Base-by-base conservation (phyloP, 2,888 invertebrate species). In the Aphidius colemani region DNA sequence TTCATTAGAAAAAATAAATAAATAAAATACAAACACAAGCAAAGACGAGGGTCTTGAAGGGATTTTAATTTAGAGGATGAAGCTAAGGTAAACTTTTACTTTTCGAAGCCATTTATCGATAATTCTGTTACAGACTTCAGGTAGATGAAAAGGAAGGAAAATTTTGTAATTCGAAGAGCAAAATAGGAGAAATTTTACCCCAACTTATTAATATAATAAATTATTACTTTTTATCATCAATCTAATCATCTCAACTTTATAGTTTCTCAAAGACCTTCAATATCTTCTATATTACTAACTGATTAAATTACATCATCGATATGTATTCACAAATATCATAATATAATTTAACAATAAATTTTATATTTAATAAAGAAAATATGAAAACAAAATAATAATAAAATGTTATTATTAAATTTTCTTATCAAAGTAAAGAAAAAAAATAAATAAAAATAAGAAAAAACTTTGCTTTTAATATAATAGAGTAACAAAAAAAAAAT, bases 221-320 rank as follows among this genome's bases (percentile, higher is more conserved):
- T 30, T 30, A 30, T 30, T 30, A 30, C 30, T 30, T 5, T 30
- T 30, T 30, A 3, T 5, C 30, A 0, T 46, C 46, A 39, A 45
- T 45, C 46, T 57, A 57, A 57, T 57, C 30, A 57, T 57, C 48
- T 57, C 57, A 39, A 13, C 48, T 48, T 48, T 8, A 48, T 57
- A 45, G n/a, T 7, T 30, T 39, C 8, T 57, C 57, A 57, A 39
- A 57, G 57, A 57, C n/a, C 46, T 40, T 57, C 7, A 13, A 30
- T 3, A 5, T 45, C 46, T 46, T 46, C 48, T 11, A 45, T 45
- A 39, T 40, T 46, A 57, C 30, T 2, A 7, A 30, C 57, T 46
- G 57, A 57, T 57, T 57, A 57, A 57, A 57, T 57, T 57, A 30
- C 4, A 57, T 57, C 57, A 57, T 57, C 57, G 46, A 57, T 57